phyloP scores from a whole-genome alignment of 2,797 vertebrate species.

The Myotis myotis region DNA sequence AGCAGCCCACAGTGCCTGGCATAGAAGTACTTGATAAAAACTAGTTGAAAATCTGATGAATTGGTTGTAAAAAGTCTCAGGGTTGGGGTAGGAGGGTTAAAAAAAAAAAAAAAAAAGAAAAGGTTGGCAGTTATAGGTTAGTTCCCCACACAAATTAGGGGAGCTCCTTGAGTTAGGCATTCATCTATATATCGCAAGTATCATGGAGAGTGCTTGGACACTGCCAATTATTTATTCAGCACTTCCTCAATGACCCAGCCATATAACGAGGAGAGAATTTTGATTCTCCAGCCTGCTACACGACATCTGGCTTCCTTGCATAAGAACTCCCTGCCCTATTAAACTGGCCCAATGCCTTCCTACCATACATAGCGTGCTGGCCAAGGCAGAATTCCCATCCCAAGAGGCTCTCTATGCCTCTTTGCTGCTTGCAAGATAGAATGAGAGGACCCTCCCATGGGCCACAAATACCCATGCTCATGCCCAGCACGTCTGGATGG shows the following conservation, averaged over 20 bases:
- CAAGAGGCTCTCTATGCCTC: background rate
- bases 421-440: background rate
- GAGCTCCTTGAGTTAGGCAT: background rate
- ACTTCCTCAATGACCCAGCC: background rate
- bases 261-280: background rate
- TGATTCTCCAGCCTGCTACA: background rate
- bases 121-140: background rate
- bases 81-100: background rate
- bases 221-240: background rate
- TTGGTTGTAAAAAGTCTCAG: background rate
- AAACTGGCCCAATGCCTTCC: background rate
- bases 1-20: background rate
- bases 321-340: background rate
- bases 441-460: background rate
- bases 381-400: background rate
- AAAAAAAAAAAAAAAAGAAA: background rate
- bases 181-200: background rate
- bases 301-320: background rate
- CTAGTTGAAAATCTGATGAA: slow-evolving; percentile 20
- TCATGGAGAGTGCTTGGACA: background rate
- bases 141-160: slow-evolving; percentile 12
- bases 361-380: background rate
- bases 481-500: background rate
- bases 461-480: background rate
- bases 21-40: slow-evolving; percentile 22